Conservation (phyloP, 1,140 invertebrate species). For the Magallana gigas region DNA sequence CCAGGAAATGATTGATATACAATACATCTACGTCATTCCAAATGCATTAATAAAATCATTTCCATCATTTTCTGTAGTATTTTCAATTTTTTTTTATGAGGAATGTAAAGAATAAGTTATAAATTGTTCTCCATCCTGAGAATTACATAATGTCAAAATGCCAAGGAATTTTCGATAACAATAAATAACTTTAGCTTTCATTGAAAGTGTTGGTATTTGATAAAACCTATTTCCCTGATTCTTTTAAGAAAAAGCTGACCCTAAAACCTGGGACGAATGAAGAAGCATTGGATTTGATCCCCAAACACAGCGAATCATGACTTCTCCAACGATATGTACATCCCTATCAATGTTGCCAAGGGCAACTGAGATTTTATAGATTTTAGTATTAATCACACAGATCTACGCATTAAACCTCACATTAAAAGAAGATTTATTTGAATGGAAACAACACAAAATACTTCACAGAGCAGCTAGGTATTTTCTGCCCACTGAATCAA, state of each 20-base stretch:
- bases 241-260: background rate
- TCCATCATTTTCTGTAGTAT: background rate
- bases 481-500: constrained; percentile 35
- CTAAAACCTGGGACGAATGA: background rate
- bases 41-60: background rate
- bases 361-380: constrained; percentile 34
- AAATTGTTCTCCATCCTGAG: background rate
- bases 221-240: background rate
- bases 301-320: constrained; percentile 18
- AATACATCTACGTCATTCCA: constrained; percentile 5
- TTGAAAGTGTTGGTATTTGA: background rate
- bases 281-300: constrained; percentile 6
- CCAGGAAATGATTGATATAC: constrained; percentile 27
- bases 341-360: constrained; percentile 31
- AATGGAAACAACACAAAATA: constrained; percentile 38
- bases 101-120: background rate
- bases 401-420: constrained; percentile 35
- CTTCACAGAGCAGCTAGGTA: constrained; percentile 1
- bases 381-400: constrained; percentile 36
- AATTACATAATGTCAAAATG: background rate
- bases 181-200: background rate
- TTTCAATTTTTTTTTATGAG: background rate
- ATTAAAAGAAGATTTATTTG: constrained; percentile 39
- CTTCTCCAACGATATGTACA: constrained; percentile 30
- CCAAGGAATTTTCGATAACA: constrained; percentile 12